Base-by-base conservation (phyloP, 2,888 invertebrate genomes). In the Caenorhabditis imperialis region DNA sequence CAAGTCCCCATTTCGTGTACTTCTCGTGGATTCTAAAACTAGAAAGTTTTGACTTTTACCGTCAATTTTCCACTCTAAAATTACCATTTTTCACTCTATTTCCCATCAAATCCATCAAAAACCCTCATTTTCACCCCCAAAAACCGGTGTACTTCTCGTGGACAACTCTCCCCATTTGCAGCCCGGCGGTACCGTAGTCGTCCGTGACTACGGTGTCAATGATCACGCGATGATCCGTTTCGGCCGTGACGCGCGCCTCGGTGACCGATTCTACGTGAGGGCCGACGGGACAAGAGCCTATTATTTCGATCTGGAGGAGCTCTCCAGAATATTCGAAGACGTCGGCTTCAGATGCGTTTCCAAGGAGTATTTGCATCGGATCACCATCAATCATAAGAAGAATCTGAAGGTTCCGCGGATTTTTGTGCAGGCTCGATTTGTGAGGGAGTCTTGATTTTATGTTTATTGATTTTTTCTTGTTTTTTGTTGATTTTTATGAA, bases 191-290 rank as follows among this genome's bases (percentile, higher is more conserved):
- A 88, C 93, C 35, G 88, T 98, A 1, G 89, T 98, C 18, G 93
- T 98, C 81, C 90, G 98, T 74, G 98, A 98, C 89, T 99, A 98
- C 89, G 98, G 95, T 0, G 90, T 94, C 0, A 93, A 95, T 86
- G 98, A 98, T 88, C 94, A 97, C 93, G 94, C 98, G 0, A 96
- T 97, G 90, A 88, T 98, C 53, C 91, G 98, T 35, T 99, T 99
- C 88, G 93, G 94, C 75, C 92, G 94, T 0, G 96, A 96, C 0
- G 93, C 94, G 87, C 96, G 97, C 89, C 93, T 98, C 53, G 89
- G 92, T 0, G 95, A 97, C n/a, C 61, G 85, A 40, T 93, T 96
- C 83, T 99, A 98, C 88, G 93, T 95, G 91, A 90, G 98, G 18
- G 97, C 97, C 89, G 98, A 99, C 91, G 96, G 96, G 0, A 98